A percentile compares a stretch with the other conserved stretches of the same genome.
phyloP scores from a whole-genome alignment of 2,888 invertebrate species.

The Hypolimnas misippus region DNA sequence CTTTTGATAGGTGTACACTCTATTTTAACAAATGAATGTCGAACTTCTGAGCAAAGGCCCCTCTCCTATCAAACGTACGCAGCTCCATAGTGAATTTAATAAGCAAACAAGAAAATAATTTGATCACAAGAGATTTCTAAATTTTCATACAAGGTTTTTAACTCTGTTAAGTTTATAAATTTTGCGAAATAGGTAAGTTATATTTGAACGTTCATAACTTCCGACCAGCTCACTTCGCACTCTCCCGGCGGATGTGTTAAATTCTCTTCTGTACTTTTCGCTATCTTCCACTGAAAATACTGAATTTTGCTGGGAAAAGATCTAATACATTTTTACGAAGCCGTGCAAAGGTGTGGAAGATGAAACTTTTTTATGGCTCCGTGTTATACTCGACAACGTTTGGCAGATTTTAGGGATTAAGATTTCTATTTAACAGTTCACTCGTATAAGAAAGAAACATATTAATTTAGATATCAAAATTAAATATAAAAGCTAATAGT shows the following conservation, averaged over 20 bases:
- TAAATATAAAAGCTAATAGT: too few relatives aligned
- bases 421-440: neutral
- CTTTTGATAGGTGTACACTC: too few relatives aligned
- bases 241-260: constrained; percentile 15
- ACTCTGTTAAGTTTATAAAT: neutral
- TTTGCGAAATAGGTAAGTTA: constrained; percentile 7
- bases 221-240: neutral
- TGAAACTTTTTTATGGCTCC: neutral
- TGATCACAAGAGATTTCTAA: neutral
- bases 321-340: constrained; percentile 13
- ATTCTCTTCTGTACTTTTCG: constrained; percentile 3
- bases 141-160: neutral
- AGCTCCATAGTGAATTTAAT: too few relatives aligned
- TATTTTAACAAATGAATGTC: too few relatives aligned
- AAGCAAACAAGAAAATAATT: too few relatives aligned
- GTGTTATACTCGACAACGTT: neutral
- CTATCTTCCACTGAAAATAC: neutral
- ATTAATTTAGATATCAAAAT: too few relatives aligned
- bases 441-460: neutral
- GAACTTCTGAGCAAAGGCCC: too few relatives aligned
- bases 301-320: constrained; percentile 11
- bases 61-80: too few relatives aligned
- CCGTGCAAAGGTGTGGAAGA: neutral
- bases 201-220: constrained; percentile 28
- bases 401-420: neutral